phyloP scores from a whole-genome alignment of 2,113 vertebrate species.

The Dunckerocampus dactyliophorus region DNA sequence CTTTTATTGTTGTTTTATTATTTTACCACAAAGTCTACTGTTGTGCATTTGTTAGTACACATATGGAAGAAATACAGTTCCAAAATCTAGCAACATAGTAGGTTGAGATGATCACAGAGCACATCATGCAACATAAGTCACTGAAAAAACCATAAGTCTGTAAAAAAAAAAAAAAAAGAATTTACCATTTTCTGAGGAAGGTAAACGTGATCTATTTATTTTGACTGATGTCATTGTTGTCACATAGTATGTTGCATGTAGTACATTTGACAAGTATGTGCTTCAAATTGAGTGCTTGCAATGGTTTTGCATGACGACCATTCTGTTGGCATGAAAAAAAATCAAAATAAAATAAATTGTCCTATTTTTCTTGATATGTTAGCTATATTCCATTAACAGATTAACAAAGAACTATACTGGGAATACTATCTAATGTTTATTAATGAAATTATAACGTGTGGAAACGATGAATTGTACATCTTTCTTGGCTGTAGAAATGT shows the following conservation, averaged over 20 bases:
- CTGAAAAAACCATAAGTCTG: conserved; percentile 27
- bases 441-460: conserved; percentile 78
- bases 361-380: conserved; percentile 75
- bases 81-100: conserved; percentile 8
- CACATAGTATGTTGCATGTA: conserved; percentile 78
- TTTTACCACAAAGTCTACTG: conserved; percentile 36
- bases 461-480: conserved; percentile 75
- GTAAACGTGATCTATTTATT: conserved; percentile 67
- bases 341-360: neutral
- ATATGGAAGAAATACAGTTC: conserved; percentile 20
- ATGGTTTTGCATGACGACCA: conserved; percentile 82
- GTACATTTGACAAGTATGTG: conserved; percentile 74
- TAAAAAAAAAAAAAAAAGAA: conserved; percentile 29
- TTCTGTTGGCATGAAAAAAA: conserved; percentile 77
- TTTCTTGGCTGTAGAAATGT: conserved; percentile 81
- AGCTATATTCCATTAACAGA: conserved; percentile 78
- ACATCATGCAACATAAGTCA: neutral
- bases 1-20: neutral
- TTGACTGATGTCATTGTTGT: conserved; percentile 64
- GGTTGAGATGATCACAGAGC: conserved; percentile 2
- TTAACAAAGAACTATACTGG: conserved; percentile 81
- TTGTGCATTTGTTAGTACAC: conserved; percentile 24
- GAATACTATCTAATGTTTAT: conserved; percentile 75
- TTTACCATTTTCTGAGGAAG: conserved; percentile 34
- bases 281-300: conserved; percentile 70